Evolutionary conservation across 2,113 vertebrate species (phyloP), one percentile per base, ranked within the genome.

Genomic region (Lagopus muta): DNA sequence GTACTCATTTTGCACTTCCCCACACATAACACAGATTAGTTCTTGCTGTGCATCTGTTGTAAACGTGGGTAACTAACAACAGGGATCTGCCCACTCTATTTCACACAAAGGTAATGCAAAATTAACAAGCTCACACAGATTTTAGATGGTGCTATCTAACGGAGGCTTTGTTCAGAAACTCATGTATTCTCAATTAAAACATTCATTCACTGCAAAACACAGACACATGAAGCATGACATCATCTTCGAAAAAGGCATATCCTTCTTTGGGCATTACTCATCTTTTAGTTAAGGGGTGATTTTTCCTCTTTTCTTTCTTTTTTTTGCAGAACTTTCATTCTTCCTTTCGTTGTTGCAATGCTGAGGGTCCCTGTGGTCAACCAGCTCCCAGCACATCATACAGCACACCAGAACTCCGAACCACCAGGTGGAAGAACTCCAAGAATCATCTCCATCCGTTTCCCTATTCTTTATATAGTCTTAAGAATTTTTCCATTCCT

Each of bases 401-500:
- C 1, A 2, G 38, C 80, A 88, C 38, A 86, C 11, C 40, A 38
- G 43, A 81, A 11, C 81, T 84, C 77, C 38, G 8, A 65, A 94
- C 67, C 2, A 94, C 67, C 2, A 82, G 1, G 58, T 94, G 93
- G 94, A 94, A 89, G 88, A 92, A 86, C 60, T 91, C 92, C 89
- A 95, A 73, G 93, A 92, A 93, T 95, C 57, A 93, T 84, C 92
- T 95, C 79, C 54, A 82, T 47, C 72, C 13, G 2, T 91, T 89
- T 84, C 89, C 90, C 89, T 73, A 19, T 40, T 65, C 87, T 95
- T 88, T 94, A 94, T 94, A 95, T 93, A 97, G 93, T 69, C 86
- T 73, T 79, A 75, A 94, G 83, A 91, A 92, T 95, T 90, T 95
- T 95, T 95, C 92, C 93, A 92, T 91, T 93, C 94, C 94, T 72